Base-by-base conservation (phyloP, 2,113 vertebrate genomes). In the Fregetta grallaria region DNA sequence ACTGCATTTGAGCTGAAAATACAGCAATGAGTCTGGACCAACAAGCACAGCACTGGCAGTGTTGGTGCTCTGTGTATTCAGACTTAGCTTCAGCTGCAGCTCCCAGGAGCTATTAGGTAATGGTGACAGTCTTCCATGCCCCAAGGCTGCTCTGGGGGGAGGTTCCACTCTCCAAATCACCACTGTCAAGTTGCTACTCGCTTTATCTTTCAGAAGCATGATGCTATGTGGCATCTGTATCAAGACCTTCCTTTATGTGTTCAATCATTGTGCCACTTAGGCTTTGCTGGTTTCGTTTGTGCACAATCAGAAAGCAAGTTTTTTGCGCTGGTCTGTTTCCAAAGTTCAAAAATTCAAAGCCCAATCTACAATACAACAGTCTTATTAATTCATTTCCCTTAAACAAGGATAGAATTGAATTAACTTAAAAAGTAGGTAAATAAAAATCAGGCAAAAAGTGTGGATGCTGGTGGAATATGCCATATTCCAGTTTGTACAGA, bases 81-180 rank as follows among this genome's bases (percentile, higher is more conserved):
- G 62, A 38, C 15, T 42, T 13, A 15, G 29, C 53, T 86, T 82
- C 63, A 86, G 38, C 59, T 58, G 32, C 45, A 86, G 36, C 20
- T 73, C 13, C 38, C n/a, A 58, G 32, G 8, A 78, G 3, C 19
- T 82, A 0, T 0, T 13, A 77, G 75, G 42, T 63, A 76, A 67
- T 26, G 0, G 0, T 55, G 85, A 80, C 50, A 86, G 75, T 45
- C 62, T 94, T 32, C 53, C 6, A 5, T 1, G 2, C 71, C 78
- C 55, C 59, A 75, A 63, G 78, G 79, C 75, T 67, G 23, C 30
- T 84, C 75, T 40, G 10, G 42, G 44, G 26, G 42, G 32, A 74
- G 47, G 42, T 92, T 23, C n/a, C 59, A 81, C 26, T 73, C 38
- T 66, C 34, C 45, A 70, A 90, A 79, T 15, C 3, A 3, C 25